Evolutionary conservation across 2,888 invertebrate genomes (phyloP).

Genomic region (Spatulosminthurus flaviceps): DNA sequence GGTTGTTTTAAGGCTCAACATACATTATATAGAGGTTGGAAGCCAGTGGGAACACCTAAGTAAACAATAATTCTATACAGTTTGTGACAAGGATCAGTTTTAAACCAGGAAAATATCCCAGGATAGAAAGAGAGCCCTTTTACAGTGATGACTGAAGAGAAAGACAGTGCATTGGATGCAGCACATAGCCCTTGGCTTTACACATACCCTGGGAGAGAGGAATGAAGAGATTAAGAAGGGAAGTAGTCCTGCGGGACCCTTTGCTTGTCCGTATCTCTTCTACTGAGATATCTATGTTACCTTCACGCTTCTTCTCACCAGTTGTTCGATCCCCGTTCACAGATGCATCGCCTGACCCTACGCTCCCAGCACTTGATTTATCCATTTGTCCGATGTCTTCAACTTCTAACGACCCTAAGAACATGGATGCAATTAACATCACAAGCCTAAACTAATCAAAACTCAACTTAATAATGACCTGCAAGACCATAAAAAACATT

Average conservation of each 20-base stretch:
- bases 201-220: constrained; percentile 91
- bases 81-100: no score
- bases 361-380: constrained; percentile 51
- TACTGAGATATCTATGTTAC: constrained; percentile 60
- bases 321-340: constrained; percentile 71
- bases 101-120: background rate
- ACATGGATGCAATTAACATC: constrained; percentile 22
- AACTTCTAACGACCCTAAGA: constrained; percentile 68
- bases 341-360: constrained; percentile 67
- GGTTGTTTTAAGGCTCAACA: no score
- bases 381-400: constrained; percentile 66
- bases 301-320: constrained; percentile 62
- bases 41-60: no score
- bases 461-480: background rate
- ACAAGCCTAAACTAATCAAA: background rate
- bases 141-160: constrained; percentile 52
- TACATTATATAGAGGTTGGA: no score
- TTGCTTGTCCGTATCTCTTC: constrained; percentile 68
- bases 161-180: constrained; percentile 53
- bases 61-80: no score
- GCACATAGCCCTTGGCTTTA: constrained; percentile 59
- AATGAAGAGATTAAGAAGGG: constrained; percentile 93
- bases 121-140: constrained; percentile 29
- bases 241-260: constrained; percentile 91
- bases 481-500: background rate